Evolutionary conservation across 2,797 vertebrate species (phyloP).

Genomic region (Mus minutoides): DNA sequence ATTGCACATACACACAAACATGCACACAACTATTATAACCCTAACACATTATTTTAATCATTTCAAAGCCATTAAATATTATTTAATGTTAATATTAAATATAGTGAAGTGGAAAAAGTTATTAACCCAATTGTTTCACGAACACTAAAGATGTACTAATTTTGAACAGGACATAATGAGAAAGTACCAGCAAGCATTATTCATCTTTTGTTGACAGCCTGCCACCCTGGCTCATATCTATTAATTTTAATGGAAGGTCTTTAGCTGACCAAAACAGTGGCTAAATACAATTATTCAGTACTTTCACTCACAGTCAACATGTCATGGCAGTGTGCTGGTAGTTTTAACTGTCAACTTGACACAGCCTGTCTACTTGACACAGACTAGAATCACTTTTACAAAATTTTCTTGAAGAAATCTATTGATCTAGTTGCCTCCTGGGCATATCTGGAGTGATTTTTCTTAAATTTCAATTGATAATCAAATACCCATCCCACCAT

Average conservation of each 20-base stretch:
- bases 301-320: not conserved
- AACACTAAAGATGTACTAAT: not conserved
- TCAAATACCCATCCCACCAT: too few relatives aligned
- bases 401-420: not conserved
- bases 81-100: not conserved
- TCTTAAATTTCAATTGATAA: not conserved
- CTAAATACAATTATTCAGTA: not conserved
- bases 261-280: not conserved
- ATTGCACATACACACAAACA: not conserved
- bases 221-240: not conserved
- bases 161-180: not conserved
- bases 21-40: not conserved
- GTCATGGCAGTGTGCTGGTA: not conserved
- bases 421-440: not conserved
- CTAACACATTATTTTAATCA: not conserved
- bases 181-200: not conserved
- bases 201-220: not conserved
- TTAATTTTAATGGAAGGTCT: not conserved
- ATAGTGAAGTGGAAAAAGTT: not conserved
- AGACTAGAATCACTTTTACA: not conserved
- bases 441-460: not conserved
- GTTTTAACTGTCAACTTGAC: not conserved
- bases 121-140: not conserved
- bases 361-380: not conserved
- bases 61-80: slow-evolving; percentile 25